Conservation (phyloP, 2,113 vertebrate genomes). For the Apeltes quadracus region DNA sequence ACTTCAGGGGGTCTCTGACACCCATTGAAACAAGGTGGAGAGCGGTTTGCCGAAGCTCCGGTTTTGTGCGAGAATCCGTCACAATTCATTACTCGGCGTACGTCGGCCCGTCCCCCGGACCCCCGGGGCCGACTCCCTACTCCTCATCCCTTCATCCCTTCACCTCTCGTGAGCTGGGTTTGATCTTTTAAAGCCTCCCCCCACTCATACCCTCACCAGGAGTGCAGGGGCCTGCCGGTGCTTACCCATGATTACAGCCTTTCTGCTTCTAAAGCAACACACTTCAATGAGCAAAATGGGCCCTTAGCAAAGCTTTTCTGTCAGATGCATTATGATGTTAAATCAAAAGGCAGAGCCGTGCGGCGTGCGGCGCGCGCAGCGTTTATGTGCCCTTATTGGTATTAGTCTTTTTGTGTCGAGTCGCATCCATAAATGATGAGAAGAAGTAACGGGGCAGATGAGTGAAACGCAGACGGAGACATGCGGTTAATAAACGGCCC, state of each 20-base stretch:
- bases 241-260: constrained; percentile 6
- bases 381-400: background rate
- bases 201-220: background rate
- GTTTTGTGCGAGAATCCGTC: background rate
- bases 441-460: constrained; percentile 21
- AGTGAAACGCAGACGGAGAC: constrained; percentile 54
- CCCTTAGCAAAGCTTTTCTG: background rate
- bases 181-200: background rate
- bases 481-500: constrained; percentile 19
- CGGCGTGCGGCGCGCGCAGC: background rate
- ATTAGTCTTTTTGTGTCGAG: constrained; percentile 1
- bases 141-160: too few relatives aligned
- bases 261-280: background rate
- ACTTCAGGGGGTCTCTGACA: background rate
- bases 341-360: background rate
- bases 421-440: constrained; percentile 21
- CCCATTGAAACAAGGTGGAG: background rate
- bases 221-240: background rate
- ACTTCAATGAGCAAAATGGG: background rate
- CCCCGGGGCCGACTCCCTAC: background rate
- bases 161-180: background rate
- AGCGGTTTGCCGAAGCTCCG: background rate
- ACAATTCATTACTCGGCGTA: too few relatives aligned
- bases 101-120: too few relatives aligned
- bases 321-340: background rate